Evolutionary conservation across 2,888 invertebrate species (phyloP), one percentile per base, ranked within the genome.

Genomic region (Drosophila quasianomalipes): DNA sequence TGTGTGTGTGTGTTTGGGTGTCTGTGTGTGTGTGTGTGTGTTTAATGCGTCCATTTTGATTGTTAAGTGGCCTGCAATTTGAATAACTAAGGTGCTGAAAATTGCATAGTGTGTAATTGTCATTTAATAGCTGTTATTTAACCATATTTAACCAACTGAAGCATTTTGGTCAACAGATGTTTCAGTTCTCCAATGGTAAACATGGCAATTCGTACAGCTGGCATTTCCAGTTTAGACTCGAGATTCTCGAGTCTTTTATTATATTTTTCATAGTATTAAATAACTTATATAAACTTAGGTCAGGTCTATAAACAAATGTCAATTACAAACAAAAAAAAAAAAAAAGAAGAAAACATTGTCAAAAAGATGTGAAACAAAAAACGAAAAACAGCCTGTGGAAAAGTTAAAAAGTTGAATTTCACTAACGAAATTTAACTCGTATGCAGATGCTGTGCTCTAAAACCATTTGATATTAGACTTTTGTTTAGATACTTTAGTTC

Each of bases 381-480:
- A 5, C 0, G 12, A 31, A 62, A 62, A 49, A 53, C 19, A 60
- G 64, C 30, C 60, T 54, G 66, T 47, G 26, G 52, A 66, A 83
- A 89, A 78, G 84, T 79, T 88, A 62, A 70, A 74, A 89, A 89
- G 85, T 84, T 89, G 52, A 60, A 70, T 76, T 82, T 73, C 57
- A 67, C 44, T 84, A 82, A 78, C 81, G 41, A 72, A 80, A 87
- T 77, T 89, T 62, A 73, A 58, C 61, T 69, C 59, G 62, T 39
- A 71, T 74, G 74, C 65, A 74, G 62, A 49, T 71, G 58, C 66
- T 63, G 58, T 77, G 58, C 63, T 51, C 70, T 62, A 81, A 89
- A 86, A 76, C 74, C 90, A 63, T 74, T 85, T 85, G 90, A 80
- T 85, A 90, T 82, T 82, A 68, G 62, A 83, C 82, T 81, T 83